Evolutionary conservation across 2,113 vertebrate species (phyloP), one percentile per base, ranked within the genome.

Genomic region (Alexandromys fortis): DNA sequence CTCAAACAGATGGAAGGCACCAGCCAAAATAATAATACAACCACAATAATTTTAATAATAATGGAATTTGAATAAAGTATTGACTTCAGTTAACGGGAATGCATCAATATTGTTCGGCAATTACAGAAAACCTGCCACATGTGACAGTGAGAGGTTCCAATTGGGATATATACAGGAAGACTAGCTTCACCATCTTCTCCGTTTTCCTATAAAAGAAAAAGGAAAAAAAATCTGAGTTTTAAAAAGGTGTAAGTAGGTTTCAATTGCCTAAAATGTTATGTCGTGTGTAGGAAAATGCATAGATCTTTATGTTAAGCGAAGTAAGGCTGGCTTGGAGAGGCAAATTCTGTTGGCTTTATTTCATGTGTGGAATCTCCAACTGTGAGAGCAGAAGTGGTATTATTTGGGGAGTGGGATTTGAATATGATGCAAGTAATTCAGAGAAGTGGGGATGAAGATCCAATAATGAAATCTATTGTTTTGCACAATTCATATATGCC

Each of bases 41-140:
- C 5, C 35, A 33, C 16, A 70, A 72, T n/a, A 72, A 72, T 19
- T 42, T 81, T 63, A 91, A 49, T 88, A 12, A 45, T 87, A 83
- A 70, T 33, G 35, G 87, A 90, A 86, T 94, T 13, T 58, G 35
- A 89, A 73, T 88, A 61, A 96, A 96, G n/a, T 47, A 63, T 33
- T 14, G 42, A 38, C 24, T 95, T 86, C 21, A 72, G 21, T 78
- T 92, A 67, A 94, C 87, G 75, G 73, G 45, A 93, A 58, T 30
- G 6, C 47, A 81, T 49, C 22, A 22, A 22, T 58, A 45, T 42
- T 86, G 22, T 67, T 96, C 63, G 24, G 77, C 70, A 75, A 75
- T 91, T 45, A 9, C 35, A 68, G 67, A 17, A 86, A 47, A 76
- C 30, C 14, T 92, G 42, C 26, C 14, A 10, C n/a, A 89, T 4